Percentiles rank a stretch among this genome's conserved stretches.
phyloP scores from a whole-genome alignment of 2,888 invertebrate species.

The Lasioglossum morio region DNA sequence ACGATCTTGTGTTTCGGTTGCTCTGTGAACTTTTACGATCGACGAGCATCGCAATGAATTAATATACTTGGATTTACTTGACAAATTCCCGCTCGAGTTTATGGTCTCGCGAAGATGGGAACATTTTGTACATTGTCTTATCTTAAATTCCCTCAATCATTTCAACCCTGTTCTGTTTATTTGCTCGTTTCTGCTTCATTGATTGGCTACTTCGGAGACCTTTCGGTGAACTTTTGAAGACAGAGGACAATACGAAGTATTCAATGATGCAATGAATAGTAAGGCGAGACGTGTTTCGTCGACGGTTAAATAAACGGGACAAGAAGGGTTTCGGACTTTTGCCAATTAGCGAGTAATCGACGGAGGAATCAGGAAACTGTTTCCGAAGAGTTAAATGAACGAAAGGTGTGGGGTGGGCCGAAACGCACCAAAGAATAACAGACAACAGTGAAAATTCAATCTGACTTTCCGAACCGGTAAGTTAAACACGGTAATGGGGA shows the following conservation, averaged over 20 bases:
- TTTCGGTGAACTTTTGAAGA: background rate
- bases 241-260: background rate
- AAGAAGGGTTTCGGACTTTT: background rate
- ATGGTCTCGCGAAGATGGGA: background rate
- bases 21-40: background rate
- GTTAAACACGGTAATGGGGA: conserved; percentile 52
- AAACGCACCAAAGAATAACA: conserved; percentile 15
- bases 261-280: background rate
- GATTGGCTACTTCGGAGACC: background rate
- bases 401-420: background rate
- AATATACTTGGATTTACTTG: background rate
- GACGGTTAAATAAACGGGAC: conserved; percentile 24
- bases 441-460: conserved; percentile 44
- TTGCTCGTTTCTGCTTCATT: background rate
- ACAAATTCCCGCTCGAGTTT: background rate
- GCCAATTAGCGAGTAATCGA: conserved; percentile 13
- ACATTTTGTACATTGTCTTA: no score
- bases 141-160: no score
- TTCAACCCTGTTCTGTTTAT: no score
- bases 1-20: conserved; percentile 46
- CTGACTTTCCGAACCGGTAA: conserved; percentile 23
- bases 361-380: background rate
- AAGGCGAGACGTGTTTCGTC: conserved; percentile 1
- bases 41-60: background rate
- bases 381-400: background rate